Evolutionary conservation across 2,888 invertebrate genomes (phyloP).

Genomic region (Pyrgus malvae): DNA sequence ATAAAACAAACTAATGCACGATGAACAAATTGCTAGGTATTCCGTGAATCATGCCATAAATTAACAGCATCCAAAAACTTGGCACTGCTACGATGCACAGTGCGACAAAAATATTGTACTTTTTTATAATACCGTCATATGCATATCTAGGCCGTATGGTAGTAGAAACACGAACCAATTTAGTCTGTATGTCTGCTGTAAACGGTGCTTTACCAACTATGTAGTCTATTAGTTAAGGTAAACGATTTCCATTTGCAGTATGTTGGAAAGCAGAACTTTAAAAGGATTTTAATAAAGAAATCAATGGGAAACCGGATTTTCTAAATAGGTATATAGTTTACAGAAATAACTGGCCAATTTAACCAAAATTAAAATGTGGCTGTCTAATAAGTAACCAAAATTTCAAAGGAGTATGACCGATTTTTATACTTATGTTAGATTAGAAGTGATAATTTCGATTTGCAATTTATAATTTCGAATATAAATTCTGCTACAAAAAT

Average conservation of each 20-base stretch:
- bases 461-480: too few species aligned
- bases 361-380: too few species aligned
- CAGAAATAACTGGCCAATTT: too few species aligned
- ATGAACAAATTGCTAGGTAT: conserved; percentile 35
- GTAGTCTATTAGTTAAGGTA: conserved; percentile 7
- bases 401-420: too few species aligned
- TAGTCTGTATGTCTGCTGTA: neutral
- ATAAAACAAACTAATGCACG: conserved; percentile 31
- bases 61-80: conserved; percentile 38
- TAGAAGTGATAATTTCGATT: too few species aligned
- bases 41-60: conserved; percentile 39
- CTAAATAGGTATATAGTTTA: neutral
- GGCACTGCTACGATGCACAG: conserved; percentile 33
- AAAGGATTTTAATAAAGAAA: conserved; percentile 4
- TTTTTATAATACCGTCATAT: neutral
- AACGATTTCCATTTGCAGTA: conserved; percentile 20
- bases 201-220: neutral
- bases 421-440: too few species aligned
- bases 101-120: conserved; percentile 21
- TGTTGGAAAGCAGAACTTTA: neutral
- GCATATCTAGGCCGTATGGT: neutral
- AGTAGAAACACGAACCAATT: neutral
- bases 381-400: too few species aligned
- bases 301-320: neutral
- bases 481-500: too few species aligned